Evolutionary conservation across 1,140 invertebrate genomes (phyloP).

Genomic region (Trachymyrmex septentrionalis): DNA sequence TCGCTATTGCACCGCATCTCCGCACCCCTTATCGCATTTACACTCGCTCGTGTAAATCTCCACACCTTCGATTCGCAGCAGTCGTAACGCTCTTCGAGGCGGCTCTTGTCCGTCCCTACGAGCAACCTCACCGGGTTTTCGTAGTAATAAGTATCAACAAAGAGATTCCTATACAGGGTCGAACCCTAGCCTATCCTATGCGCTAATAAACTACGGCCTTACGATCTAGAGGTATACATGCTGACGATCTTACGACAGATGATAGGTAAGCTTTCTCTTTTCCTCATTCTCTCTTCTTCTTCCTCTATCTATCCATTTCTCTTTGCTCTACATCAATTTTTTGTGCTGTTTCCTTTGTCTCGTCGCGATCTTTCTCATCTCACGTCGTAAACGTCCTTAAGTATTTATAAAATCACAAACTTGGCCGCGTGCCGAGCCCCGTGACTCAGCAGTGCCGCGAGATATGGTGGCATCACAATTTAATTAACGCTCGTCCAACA

Average conservation of each 20-base stretch:
- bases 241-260: constrained; percentile 83
- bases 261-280: constrained; percentile 77
- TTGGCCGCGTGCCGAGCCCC: constrained; percentile 85
- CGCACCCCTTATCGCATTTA: constrained; percentile 60
- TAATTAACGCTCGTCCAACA: constrained; percentile 85
- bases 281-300: neutral
- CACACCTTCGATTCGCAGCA: constrained; percentile 49
- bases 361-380: constrained; percentile 54
- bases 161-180: constrained; percentile 85
- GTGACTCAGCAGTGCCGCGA: constrained; percentile 86
- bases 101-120: constrained; percentile 49
- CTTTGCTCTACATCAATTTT: constrained; percentile 50
- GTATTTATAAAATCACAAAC: constrained; percentile 87
- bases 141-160: constrained; percentile 82
- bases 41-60: constrained; percentile 40
- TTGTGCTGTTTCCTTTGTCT: constrained; percentile 36
- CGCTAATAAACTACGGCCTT: constrained; percentile 84
- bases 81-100: constrained; percentile 58
- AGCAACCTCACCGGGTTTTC: constrained; percentile 67
- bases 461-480: constrained; percentile 87
- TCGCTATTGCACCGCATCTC: constrained; percentile 83
- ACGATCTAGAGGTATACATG: constrained; percentile 86
- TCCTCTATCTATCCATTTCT: constrained; percentile 2
- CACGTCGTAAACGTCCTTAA: constrained; percentile 82
- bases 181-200: constrained; percentile 82